These are phyloP conservation scores for Motacilla tschutschensis DNA, from an alignment of 2,113 vertebrate genomes.

Conservation along the genomic window DNA sequence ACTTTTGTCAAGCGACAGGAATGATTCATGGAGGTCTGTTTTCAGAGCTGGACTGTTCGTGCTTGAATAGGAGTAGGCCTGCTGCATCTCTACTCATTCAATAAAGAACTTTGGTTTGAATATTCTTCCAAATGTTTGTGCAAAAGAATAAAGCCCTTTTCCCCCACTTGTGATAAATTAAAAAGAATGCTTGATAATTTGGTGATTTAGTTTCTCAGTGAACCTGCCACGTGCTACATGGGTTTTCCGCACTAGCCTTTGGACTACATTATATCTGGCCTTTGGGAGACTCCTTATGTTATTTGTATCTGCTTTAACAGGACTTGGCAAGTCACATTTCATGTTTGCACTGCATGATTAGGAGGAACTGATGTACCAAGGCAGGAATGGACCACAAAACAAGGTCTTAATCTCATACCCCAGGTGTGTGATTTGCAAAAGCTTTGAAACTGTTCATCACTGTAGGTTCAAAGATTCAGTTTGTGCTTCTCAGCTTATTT, in stretches of 20 bases:
- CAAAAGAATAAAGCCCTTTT: neutral
- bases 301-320: neutral
- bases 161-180: fast-evolving
- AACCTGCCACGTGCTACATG: neutral
- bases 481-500: neutral
- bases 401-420: neutral
- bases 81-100: neutral
- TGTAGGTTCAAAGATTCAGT: neutral
- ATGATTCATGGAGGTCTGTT: neutral
- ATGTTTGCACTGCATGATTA: neutral
- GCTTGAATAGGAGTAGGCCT: neutral
- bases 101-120: neutral
- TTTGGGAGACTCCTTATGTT: neutral
- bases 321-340: neutral
- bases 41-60: neutral
- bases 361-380: neutral
- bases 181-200: neutral
- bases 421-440: neutral
- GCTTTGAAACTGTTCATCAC: conserved; percentile 9
- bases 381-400: neutral
- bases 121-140: neutral
- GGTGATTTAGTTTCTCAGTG: neutral
- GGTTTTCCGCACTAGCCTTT: neutral
- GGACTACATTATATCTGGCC: neutral
- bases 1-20: neutral